Evolutionary conservation across 2,888 invertebrate species (phyloP).

Genomic region (Busseola fusca): DNA sequence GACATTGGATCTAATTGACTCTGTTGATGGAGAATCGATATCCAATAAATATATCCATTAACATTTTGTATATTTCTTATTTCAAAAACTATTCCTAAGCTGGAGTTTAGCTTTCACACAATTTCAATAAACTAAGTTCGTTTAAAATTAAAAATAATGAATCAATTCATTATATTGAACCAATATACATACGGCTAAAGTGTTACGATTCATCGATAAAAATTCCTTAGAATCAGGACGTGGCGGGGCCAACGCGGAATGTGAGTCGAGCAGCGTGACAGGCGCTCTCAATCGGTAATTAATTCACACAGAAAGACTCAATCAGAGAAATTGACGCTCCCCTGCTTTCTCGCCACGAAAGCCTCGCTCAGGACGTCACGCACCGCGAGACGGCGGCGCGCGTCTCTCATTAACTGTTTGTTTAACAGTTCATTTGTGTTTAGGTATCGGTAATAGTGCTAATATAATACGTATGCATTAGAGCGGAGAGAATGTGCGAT

Average conservation of each 20-base stretch:
- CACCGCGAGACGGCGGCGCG: conserved; percentile 68
- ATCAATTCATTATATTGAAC: background rate
- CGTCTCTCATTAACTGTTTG: conserved; percentile 75
- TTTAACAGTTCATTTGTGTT: conserved; percentile 78
- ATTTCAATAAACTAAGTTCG: background rate
- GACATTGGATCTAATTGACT: conserved; percentile 25
- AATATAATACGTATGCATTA: conserved; percentile 63
- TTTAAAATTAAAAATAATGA: conserved; percentile 2
- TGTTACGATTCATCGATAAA: conserved; percentile 78
- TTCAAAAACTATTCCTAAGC: background rate
- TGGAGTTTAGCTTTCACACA: background rate
- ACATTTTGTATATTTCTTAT: conserved; percentile 1
- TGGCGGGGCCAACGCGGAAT: conserved; percentile 77
- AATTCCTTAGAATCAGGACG: conserved; percentile 84
- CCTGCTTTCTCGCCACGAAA: conserved; percentile 85
- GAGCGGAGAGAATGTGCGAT: conserved; percentile 44
- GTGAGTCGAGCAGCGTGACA: conserved; percentile 83
- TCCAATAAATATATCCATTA: conserved; percentile 4
- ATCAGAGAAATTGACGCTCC: conserved; percentile 86
- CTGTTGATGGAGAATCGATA: conserved; percentile 2
- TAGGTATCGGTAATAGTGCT: conserved; percentile 67
- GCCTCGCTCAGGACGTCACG: conserved; percentile 81
- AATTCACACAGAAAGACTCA: conserved; percentile 87
- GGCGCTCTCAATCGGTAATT: conserved; percentile 86
- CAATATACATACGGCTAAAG: conserved; percentile 66